Evolutionary conservation across 2,888 invertebrate species (phyloP).

Genomic region (Hoplodrina ambigua): DNA sequence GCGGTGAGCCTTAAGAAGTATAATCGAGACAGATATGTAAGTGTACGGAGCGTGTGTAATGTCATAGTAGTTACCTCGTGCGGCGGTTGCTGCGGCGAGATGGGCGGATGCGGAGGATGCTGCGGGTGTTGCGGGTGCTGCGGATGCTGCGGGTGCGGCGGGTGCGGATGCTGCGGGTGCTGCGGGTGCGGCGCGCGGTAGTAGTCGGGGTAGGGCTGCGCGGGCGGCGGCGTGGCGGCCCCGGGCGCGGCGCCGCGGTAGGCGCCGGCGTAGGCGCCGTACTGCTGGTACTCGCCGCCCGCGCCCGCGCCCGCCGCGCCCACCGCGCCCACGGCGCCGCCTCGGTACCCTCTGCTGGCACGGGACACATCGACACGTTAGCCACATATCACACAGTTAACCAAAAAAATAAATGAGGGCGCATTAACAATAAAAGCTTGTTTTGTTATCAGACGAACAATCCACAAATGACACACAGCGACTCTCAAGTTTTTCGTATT

Average conservation of each 20-base stretch:
- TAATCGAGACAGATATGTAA: neutral
- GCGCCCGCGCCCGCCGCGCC: slow-evolving; percentile 47
- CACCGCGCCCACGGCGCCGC: slow-evolving; percentile 43
- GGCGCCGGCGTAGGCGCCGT: slow-evolving; percentile 86
- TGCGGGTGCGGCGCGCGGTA: slow-evolving; percentile 82
- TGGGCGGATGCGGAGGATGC: slow-evolving; percentile 70
- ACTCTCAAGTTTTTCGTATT: neutral
- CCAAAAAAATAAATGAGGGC: no score
- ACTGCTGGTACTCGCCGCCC: slow-evolving; percentile 76
- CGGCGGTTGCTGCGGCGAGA: slow-evolving; percentile 73
- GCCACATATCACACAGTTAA: neutral
- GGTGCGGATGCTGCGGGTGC: slow-evolving; percentile 73
- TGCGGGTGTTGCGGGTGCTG: slow-evolving; percentile 68
- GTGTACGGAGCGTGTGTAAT: neutral
- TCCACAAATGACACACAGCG: no score
- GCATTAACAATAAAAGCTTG: no score
- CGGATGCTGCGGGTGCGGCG: slow-evolving; percentile 72
- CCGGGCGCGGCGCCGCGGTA: slow-evolving; percentile 79
- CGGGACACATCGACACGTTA: neutral
- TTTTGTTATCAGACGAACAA: no score
- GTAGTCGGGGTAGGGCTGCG: slow-evolving; percentile 84
- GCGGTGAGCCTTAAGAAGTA: slow-evolving; percentile 7
- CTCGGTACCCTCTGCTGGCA: slow-evolving; percentile 77
- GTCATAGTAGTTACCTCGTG: slow-evolving; percentile 71
- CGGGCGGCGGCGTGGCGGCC: slow-evolving; percentile 78